Percentiles rank a stretch among this genome's conserved stretches.
Conservation (phyloP, 2,888 invertebrate genomes). For the Netelia virgata region DNA sequence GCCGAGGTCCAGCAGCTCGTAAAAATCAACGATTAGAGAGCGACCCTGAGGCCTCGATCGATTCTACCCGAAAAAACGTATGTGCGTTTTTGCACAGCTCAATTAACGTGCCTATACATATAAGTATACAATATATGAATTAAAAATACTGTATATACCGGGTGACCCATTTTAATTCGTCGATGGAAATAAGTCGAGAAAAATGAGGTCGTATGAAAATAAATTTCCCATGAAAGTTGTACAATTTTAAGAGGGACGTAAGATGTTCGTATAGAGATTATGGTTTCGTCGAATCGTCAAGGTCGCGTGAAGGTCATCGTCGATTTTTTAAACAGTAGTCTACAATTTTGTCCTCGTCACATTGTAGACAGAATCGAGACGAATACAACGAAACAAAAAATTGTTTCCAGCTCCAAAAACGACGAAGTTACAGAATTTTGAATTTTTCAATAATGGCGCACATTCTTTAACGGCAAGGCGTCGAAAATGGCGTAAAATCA, state of each 20-base stretch:
- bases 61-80: not conserved
- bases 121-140: not conserved
- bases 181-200: no score
- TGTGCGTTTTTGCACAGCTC: not conserved
- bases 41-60: not conserved
- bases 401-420: not conserved
- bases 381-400: not conserved
- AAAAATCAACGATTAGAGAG: conserved; percentile 35
- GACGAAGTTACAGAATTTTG: no score
- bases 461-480: no score
- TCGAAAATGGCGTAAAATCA: no score
- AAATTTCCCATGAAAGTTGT: no score
- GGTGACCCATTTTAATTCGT: no score
- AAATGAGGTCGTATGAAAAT: no score
- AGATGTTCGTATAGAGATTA: no score
- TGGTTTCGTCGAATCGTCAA: no score
- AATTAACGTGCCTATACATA: not conserved
- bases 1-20: conserved; percentile 34
- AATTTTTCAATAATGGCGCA: no score
- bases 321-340: not conserved
- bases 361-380: not conserved
- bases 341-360: not conserved
- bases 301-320: not conserved
- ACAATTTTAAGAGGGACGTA: no score
- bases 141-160: not conserved